These are phyloP conservation scores for Simalia tracyae DNA, from an alignment of 2,797 vertebrate species.

Conservation along the genomic window DNA sequence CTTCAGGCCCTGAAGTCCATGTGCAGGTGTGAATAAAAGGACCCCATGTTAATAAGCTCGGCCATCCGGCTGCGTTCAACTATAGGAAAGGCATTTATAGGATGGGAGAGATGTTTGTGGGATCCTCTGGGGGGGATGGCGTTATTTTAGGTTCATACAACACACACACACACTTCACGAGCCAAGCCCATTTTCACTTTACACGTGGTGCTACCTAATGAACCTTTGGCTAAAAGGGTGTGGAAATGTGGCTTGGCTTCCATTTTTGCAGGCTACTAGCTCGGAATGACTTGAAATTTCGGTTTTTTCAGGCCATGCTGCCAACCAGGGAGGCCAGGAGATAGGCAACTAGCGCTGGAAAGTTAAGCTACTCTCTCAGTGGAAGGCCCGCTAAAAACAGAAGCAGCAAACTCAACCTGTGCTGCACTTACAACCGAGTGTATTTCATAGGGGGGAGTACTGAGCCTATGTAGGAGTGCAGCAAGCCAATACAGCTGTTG, in stretches of 20 bases:
- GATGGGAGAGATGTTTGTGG: not conserved
- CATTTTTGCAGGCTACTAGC: not conserved
- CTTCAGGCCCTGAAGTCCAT: not conserved
- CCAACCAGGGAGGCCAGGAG: not conserved
- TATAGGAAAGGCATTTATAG: not conserved
- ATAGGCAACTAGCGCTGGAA: not conserved
- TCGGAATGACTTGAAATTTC: not conserved
- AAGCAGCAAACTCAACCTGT: not conserved
- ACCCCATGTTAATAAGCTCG: not conserved
- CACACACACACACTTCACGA: not conserved
- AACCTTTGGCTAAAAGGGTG: not conserved
- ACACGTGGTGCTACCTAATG: not conserved
- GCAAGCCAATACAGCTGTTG: not conserved
- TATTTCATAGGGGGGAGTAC: not conserved
- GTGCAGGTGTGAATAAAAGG: not conserved
- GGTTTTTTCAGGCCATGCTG: not conserved
- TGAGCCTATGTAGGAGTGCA: not conserved
- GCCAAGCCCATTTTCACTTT: conserved; percentile 16
- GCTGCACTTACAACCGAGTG: not conserved
- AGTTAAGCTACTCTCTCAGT: not conserved
- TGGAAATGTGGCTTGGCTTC: not conserved
- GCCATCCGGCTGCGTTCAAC: not conserved
- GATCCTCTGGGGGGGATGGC: not conserved
- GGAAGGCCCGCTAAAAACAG: not conserved
- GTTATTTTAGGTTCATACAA: not conserved